Evolutionary conservation across 1,140 invertebrate genomes (phyloP).

Genomic region (Rhopalosiphum padi): DNA sequence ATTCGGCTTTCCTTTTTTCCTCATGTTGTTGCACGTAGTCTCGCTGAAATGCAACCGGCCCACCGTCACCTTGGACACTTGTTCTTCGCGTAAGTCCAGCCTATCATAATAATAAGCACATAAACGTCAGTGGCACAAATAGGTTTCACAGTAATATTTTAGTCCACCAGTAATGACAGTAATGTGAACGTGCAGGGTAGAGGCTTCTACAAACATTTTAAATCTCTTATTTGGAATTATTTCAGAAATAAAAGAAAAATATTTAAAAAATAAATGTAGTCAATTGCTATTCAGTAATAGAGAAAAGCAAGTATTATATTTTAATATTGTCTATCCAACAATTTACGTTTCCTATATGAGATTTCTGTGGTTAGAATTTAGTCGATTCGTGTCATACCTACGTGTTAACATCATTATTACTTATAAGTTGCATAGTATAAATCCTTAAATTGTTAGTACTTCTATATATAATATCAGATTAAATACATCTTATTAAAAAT

Average conservation of each 20-base stretch:
- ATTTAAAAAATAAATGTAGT: not conserved
- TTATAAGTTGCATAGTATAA: no score
- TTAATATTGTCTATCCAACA: no score
- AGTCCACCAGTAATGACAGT: no score
- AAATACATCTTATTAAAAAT: no score
- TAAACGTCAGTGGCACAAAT: not conserved
- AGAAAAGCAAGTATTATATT: not conserved
- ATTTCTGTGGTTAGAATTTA: no score
- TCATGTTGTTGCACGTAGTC: constrained; percentile 98
- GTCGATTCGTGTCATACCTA: no score
- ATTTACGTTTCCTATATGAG: no score
- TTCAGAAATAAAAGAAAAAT: not conserved
- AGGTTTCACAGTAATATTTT: not conserved
- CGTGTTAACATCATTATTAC: no score
- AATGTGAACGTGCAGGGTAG: no score
- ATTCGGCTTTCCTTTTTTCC: constrained; percentile 98
- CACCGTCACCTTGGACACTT: constrained; percentile 90
- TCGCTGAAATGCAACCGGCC: constrained; percentile 97
- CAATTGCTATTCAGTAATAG: not conserved
- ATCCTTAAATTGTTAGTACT: no score
- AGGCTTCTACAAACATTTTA: not conserved
- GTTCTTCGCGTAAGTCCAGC: constrained; percentile 83
- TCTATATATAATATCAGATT: no score
- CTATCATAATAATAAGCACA: constrained; percentile 64
- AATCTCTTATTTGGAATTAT: not conserved